phyloP scores from a whole-genome alignment of 2,797 vertebrate species.

The Rachycentron canadum region DNA sequence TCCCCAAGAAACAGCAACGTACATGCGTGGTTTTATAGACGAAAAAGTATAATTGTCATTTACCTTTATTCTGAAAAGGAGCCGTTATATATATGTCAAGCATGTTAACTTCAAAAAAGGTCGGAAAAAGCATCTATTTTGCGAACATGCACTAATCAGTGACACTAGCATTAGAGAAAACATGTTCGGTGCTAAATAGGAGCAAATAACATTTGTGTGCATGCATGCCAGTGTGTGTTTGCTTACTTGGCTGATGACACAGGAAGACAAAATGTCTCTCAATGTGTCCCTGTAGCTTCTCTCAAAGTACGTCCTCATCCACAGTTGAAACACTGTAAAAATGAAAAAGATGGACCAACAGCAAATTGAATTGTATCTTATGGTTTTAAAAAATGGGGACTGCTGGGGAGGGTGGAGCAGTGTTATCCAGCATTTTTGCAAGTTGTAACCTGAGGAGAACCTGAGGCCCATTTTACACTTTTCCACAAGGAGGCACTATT shows the following conservation, averaged over 20 bases:
- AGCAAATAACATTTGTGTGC: too few species aligned
- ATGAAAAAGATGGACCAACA: background rate
- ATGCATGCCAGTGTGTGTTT: too few species aligned
- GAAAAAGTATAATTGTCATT: background rate
- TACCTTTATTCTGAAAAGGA: background rate
- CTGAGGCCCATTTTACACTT: background rate
- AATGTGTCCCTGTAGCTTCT: background rate
- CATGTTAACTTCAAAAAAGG: background rate
- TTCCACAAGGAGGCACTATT: constrained; percentile 11
- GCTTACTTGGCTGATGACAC: constrained; percentile 14
- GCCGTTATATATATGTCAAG: too few species aligned
- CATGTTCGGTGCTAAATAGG: background rate
- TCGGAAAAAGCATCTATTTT: background rate
- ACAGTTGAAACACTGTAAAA: background rate
- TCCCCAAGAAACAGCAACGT: background rate
- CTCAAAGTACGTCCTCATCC: background rate
- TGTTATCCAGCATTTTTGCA: background rate
- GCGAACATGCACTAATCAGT: background rate
- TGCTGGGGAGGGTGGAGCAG: constrained; percentile 18
- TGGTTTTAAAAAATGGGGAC: background rate
- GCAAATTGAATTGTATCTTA: background rate
- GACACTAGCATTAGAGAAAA: background rate
- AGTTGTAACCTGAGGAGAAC: constrained; percentile 15
- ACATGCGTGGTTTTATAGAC: background rate
- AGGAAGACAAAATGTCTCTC: background rate